phyloP scores from a whole-genome alignment of 2,888 invertebrate species.

The Actias luna region DNA sequence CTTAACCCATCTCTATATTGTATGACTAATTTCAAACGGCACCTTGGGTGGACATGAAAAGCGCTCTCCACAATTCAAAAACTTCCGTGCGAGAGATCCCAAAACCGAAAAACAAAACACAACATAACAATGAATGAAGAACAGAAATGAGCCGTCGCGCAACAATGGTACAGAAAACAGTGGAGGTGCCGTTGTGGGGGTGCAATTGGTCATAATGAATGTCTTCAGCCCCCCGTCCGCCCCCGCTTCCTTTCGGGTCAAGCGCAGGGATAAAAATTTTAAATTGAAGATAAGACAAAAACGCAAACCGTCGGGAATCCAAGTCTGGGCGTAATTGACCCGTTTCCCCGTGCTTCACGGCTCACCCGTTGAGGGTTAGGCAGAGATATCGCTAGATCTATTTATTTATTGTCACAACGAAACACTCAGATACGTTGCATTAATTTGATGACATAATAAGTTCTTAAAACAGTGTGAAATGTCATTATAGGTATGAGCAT shows the following conservation, averaged over 20 bases:
- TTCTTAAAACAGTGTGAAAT: no score
- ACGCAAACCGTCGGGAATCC: constrained; percentile 21
- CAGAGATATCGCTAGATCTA: not conserved
- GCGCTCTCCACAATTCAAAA: constrained; percentile 18
- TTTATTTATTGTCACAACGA: not conserved
- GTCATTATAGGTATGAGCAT: no score
- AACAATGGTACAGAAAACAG: constrained; percentile 29
- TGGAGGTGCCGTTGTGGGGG: constrained; percentile 52
- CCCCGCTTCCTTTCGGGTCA: constrained; percentile 63
- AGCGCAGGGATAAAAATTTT: constrained; percentile 74
- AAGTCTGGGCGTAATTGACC: not conserved
- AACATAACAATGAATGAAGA: constrained; percentile 59
- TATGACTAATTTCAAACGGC: no score
- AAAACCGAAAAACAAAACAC: constrained; percentile 22
- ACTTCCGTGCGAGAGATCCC: constrained; percentile 37
- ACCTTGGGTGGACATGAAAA: no score
- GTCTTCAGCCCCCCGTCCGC: constrained; percentile 47
- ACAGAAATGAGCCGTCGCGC: constrained; percentile 69
- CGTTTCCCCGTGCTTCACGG: not conserved
- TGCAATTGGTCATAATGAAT: constrained; percentile 80
- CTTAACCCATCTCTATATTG: no score
- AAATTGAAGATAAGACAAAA: constrained; percentile 77
- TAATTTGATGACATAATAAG: no score
- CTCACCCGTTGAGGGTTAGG: not conserved
- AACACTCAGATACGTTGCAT: no score